phyloP scores from a whole-genome alignment of 2,888 invertebrate genomes.

The Drosophila nigritarsus region DNA sequence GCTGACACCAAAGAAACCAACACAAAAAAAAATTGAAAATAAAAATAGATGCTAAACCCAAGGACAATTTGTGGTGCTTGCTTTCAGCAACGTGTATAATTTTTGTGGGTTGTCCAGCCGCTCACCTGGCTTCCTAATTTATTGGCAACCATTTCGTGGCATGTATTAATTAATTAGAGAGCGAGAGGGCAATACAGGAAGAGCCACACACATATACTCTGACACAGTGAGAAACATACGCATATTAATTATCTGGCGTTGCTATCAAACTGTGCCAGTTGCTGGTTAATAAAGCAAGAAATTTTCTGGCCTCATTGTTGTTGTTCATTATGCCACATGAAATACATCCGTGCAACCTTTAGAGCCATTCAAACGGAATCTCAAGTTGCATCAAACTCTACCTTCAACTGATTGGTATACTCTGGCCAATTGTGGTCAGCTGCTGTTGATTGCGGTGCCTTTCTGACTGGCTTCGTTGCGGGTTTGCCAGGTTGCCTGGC shows the following conservation, averaged over 20 bases:
- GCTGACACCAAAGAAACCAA: constrained; percentile 2
- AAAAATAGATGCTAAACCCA: constrained; percentile 21
- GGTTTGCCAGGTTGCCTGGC: constrained; percentile 7
- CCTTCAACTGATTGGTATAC: constrained; percentile 37
- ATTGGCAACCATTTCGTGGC: constrained; percentile 50
- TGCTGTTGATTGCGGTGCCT: constrained; percentile 30
- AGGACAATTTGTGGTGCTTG: constrained; percentile 28
- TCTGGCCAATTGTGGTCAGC: constrained; percentile 28
- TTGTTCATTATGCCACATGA: constrained; percentile 36
- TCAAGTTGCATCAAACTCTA: constrained; percentile 9
- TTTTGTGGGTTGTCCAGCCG: constrained; percentile 22
- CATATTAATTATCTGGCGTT: constrained; percentile 51
- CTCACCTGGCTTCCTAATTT: constrained; percentile 63
- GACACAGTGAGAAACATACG: constrained; percentile 7
- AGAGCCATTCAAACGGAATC: constrained; percentile 28
- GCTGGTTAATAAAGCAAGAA: constrained; percentile 28
- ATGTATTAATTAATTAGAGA: constrained; percentile 72
- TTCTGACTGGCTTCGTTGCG: constrained; percentile 6
- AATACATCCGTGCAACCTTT: constrained; percentile 22
- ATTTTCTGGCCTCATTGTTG: constrained; percentile 26
- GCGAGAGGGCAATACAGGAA: constrained; percentile 27
- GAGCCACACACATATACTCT: neutral
- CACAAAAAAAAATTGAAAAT: constrained; percentile 3
- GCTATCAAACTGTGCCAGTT: constrained; percentile 42
- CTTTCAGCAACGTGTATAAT: constrained; percentile 32